Percentiles rank a stretch among this genome's conserved stretches.
These are phyloP conservation scores for Ischnus inquisitorius DNA, from an alignment of 2,888 invertebrate species.

Conservation along the genomic window DNA sequence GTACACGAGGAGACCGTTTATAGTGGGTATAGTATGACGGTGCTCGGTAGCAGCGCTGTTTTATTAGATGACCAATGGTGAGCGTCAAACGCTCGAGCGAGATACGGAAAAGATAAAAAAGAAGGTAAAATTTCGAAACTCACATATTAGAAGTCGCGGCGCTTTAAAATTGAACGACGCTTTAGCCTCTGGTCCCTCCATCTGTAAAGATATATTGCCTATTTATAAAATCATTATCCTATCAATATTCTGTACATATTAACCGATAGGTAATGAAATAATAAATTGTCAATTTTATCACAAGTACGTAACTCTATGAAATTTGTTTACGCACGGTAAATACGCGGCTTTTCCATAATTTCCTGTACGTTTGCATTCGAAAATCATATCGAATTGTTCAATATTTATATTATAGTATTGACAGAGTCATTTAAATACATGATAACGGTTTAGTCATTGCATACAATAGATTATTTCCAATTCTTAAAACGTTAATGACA, in stretches of 20 bases:
- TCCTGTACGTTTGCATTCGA: too few relatives aligned
- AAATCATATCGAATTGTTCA: too few relatives aligned
- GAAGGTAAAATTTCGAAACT: slow-evolving; percentile 1
- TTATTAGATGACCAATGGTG: slow-evolving; percentile 58
- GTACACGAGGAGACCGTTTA: slow-evolving; percentile 43
- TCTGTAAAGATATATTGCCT: neutral
- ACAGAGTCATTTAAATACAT: too few relatives aligned
- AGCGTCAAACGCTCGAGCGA: slow-evolving; percentile 40
- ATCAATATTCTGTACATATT: too few relatives aligned
- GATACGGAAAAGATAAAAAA: slow-evolving; percentile 6
- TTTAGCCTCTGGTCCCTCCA: neutral
- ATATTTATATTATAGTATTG: too few relatives aligned
- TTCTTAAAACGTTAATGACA: neutral
- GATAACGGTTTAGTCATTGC: too few relatives aligned
- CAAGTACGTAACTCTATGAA: too few relatives aligned
- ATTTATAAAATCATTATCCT: too few relatives aligned
- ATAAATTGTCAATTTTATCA: too few relatives aligned
- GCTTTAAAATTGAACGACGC: neutral
- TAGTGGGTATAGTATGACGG: slow-evolving; percentile 22
- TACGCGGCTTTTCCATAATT: too few relatives aligned
- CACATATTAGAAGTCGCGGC: neutral
- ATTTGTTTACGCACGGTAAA: too few relatives aligned
- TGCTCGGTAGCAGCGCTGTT: slow-evolving; percentile 47
- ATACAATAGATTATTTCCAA: neutral
- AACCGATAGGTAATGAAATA: too few relatives aligned